These are phyloP conservation scores for pig (Sus scrofa) DNA, from an alignment of 2,113 vertebrate genomes.

Conservation along the genomic window T2T-Sscrofa CM000824.6:98583501-98584000, in stretches of 20 bases:
- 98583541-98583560: too few species aligned
- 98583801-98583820: constrained; percentile 55
- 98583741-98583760: constrained; percentile 62
- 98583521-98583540: background rate
- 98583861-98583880: constrained; percentile 48
- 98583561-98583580: background rate
- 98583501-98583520: background rate
- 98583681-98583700: background rate
- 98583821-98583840: background rate
- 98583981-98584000: constrained; percentile 18
- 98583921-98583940: constrained; percentile 28
- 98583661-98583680: background rate
- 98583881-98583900: constrained; percentile 51
- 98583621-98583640: constrained; percentile 25
- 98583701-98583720: constrained; percentile 43
- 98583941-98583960: constrained; percentile 12
- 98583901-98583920: constrained; percentile 23
- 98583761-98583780: constrained; percentile 60
- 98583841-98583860: constrained; percentile 57
- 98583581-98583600: background rate
- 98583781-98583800: constrained; percentile 44
- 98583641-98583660: background rate
- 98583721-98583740: background rate
- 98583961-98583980: constrained; percentile 13
- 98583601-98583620: background rate